Evolutionary conservation across 2,113 vertebrate species (phyloP).

Genomic region (Paradoxurus hermaphroditus): DNA sequence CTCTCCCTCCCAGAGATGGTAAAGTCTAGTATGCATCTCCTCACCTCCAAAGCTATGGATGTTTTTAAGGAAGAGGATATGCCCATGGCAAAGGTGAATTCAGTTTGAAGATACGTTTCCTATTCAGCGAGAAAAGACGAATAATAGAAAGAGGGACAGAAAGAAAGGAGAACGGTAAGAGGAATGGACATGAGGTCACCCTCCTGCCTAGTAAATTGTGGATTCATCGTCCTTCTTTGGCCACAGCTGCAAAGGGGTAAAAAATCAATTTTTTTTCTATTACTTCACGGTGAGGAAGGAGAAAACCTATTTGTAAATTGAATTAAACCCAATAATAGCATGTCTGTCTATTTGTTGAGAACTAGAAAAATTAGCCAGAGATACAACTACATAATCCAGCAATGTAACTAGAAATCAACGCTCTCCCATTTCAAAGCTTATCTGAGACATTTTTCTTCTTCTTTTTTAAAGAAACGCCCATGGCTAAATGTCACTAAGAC

Average conservation of each 20-base stretch:
- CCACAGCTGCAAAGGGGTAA: constrained; percentile 27
- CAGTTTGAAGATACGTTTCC: background rate
- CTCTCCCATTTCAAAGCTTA: background rate
- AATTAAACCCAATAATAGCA: constrained; percentile 51
- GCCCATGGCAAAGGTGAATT: background rate
- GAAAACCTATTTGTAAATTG: constrained; percentile 63
- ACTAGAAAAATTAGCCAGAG: constrained; percentile 55
- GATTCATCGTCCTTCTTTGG: background rate
- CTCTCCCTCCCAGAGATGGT: background rate
- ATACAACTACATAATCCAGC: background rate
- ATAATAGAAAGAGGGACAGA: background rate
- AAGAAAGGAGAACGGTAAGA: background rate
- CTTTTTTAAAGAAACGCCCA: constrained; percentile 31
- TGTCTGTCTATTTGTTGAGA: constrained; percentile 23
- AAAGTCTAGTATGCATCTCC: background rate
- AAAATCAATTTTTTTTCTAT: constrained; percentile 71
- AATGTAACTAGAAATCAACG: background rate
- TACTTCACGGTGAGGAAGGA: constrained; percentile 32
- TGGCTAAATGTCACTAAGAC: constrained; percentile 17
- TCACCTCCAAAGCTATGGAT: background rate
- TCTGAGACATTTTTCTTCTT: constrained; percentile 32
- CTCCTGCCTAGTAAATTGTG: background rate
- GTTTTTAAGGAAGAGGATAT: background rate
- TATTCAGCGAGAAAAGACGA: background rate
- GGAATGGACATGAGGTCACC: background rate